Conservation (phyloP, 2,888 invertebrate species). For the Xiphydria camelus region DNA sequence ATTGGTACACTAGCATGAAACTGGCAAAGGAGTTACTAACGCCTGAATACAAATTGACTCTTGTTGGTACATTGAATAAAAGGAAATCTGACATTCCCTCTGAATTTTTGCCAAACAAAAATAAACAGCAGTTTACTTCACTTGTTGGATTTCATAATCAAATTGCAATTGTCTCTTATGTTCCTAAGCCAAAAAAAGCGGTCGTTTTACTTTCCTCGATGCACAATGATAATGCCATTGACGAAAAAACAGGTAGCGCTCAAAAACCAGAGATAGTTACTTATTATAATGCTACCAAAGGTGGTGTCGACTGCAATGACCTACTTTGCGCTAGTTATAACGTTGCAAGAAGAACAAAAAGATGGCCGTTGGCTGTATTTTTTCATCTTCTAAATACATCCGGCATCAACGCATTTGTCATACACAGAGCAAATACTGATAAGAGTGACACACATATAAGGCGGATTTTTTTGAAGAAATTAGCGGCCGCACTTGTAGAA, state of each 20-base stretch:
- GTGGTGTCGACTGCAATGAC: constrained; percentile 28
- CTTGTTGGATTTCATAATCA: constrained; percentile 36
- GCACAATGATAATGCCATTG: constrained; percentile 25
- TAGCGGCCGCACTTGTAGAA: constrained; percentile 17
- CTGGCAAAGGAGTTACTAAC: constrained; percentile 11
- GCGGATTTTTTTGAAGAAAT: constrained; percentile 19
- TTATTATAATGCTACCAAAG: constrained; percentile 36
- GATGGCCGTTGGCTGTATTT: constrained; percentile 27
- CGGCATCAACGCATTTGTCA: constrained; percentile 21
- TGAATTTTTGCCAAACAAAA: constrained; percentile 31
- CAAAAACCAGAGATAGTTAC: constrained; percentile 32
- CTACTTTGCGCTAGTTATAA: constrained; percentile 29
- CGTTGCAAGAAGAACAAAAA: constrained; percentile 28
- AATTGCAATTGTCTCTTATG: constrained; percentile 33
- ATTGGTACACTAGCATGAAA: constrained; percentile 17
- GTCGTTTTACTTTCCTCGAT: constrained; percentile 34
- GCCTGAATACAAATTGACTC: constrained; percentile 19
- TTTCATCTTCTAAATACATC: constrained; percentile 26
- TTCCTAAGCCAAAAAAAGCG: constrained; percentile 28
- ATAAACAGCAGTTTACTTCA: constrained; percentile 23
- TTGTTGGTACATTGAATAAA: constrained; percentile 36
- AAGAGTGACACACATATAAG: constrained; percentile 13
- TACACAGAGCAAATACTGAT: constrained; percentile 18
- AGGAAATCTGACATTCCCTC: constrained; percentile 38
- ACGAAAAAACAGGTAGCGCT: constrained; percentile 24